phyloP scores from a whole-genome alignment of 1,140 invertebrate genomes.

The Steinernema feltiae region DNA sequence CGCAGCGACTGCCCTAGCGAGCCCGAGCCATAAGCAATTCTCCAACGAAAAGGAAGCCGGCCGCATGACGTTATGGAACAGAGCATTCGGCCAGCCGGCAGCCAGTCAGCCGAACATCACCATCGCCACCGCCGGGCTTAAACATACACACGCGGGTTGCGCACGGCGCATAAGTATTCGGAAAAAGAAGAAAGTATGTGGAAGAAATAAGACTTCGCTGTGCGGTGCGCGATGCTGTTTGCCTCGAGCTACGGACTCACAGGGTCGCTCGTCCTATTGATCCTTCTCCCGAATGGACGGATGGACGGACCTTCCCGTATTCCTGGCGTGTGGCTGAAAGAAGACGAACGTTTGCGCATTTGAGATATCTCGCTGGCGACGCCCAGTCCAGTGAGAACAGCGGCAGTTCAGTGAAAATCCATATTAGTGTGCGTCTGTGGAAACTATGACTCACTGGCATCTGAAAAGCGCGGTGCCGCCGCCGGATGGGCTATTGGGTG shows the following conservation, averaged over 20 bases:
- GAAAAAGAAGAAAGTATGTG: neutral
- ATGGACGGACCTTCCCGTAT: neutral
- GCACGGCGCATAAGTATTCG: neutral
- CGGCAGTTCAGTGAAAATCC: constrained; percentile 7
- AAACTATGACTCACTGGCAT: neutral
- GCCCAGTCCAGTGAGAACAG: neutral
- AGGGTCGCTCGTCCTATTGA: constrained; percentile 6
- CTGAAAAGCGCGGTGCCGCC: neutral
- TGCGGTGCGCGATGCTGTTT: neutral
- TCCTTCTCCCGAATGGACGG: neutral
- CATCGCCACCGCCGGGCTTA: neutral
- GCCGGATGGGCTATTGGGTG: neutral
- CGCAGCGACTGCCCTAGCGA: too few relatives aligned
- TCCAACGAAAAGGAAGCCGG: too few relatives aligned
- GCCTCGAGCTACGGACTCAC: neutral
- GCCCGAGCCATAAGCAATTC: too few relatives aligned
- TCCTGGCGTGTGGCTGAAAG: neutral
- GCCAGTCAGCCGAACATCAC: too few relatives aligned
- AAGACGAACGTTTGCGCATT: constrained; percentile 13
- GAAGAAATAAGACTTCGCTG: constrained; percentile 5
- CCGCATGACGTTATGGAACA: too few relatives aligned
- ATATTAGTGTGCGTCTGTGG: neutral
- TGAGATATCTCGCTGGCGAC: neutral
- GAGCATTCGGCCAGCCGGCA: too few relatives aligned
- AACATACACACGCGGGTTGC: neutral